Conservation (phyloP, 2,113 vertebrate genomes). For the Ageneiosus marmoratus region DNA sequence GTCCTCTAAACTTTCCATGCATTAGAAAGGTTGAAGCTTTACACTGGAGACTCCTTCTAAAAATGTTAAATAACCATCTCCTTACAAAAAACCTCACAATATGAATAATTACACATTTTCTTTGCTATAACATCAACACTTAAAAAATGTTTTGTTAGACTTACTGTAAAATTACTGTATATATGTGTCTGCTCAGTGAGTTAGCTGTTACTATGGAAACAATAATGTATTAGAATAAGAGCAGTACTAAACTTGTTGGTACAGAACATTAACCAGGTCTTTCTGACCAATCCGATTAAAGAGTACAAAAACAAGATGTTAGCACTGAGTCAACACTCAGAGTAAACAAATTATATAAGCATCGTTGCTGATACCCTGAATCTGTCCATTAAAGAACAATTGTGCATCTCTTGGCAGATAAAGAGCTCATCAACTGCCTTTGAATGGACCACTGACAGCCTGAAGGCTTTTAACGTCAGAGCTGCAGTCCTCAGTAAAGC, state of each 20-base stretch:
- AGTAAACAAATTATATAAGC: slow-evolving; percentile 13
- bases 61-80: neutral
- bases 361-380: slow-evolving; percentile 1
- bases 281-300: neutral
- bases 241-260: neutral
- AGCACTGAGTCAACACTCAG: neutral
- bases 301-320: neutral
- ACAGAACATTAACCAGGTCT: neutral
- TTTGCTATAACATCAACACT: neutral
- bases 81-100: neutral
- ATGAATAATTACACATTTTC: neutral
- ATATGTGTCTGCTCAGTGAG: neutral
- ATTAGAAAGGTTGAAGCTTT: neutral
- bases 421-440: slow-evolving; percentile 33
- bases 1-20: neutral
- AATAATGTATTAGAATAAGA: neutral
- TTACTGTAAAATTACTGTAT: neutral
- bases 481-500: neutral
- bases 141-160: neutral
- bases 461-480: slow-evolving; percentile 23
- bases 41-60: neutral
- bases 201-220: neutral
- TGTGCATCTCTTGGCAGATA: neutral
- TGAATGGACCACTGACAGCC: slow-evolving; percentile 20
- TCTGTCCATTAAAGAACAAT: slow-evolving; percentile 16